A percentile compares a stretch with the other conserved stretches of the same genome.
Conservation (phyloP, 2,888 invertebrate species). For the Harpalus rubripes region DNA sequence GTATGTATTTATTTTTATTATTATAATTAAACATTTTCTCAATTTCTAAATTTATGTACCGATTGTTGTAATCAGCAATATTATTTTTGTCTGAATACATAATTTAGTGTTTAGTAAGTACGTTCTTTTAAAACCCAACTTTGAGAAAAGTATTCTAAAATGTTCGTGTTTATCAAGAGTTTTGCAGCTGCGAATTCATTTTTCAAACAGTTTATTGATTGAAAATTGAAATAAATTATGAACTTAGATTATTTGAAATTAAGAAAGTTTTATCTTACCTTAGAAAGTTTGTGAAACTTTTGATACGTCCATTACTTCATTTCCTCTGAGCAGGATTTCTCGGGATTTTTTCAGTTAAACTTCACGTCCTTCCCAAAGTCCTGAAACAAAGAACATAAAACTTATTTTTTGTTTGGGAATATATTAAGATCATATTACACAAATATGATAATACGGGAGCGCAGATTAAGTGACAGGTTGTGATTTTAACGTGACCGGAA, state of each 20-base stretch:
- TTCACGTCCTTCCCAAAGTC: not conserved
- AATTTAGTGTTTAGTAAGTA: no score
- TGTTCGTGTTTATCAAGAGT: not conserved
- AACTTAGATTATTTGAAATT: slow-evolving; percentile 36
- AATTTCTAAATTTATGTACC: no score
- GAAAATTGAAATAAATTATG: slow-evolving; percentile 24
- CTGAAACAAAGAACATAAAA: slow-evolving; percentile 6
- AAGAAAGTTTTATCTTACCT: slow-evolving; percentile 30
- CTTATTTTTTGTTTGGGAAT: not conserved
- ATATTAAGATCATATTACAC: not conserved
- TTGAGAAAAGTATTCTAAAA: not conserved
- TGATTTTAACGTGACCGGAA: no score
- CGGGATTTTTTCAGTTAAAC: slow-evolving; percentile 1
- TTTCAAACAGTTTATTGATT: slow-evolving; percentile 10
- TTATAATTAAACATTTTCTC: no score
- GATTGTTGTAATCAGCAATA: no score
- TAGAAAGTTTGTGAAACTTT: slow-evolving; percentile 11
- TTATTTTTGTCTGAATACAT: no score
- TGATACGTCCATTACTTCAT: slow-evolving; percentile 17
- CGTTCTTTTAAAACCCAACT: not conserved
- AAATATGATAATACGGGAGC: not conserved
- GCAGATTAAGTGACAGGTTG: not conserved
- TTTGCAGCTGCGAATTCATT: not conserved
- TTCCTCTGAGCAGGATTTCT: not conserved
- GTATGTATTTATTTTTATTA: no score